Conservation (phyloP, 2,113 vertebrate genomes). For the Cryptotis parvus region DNA sequence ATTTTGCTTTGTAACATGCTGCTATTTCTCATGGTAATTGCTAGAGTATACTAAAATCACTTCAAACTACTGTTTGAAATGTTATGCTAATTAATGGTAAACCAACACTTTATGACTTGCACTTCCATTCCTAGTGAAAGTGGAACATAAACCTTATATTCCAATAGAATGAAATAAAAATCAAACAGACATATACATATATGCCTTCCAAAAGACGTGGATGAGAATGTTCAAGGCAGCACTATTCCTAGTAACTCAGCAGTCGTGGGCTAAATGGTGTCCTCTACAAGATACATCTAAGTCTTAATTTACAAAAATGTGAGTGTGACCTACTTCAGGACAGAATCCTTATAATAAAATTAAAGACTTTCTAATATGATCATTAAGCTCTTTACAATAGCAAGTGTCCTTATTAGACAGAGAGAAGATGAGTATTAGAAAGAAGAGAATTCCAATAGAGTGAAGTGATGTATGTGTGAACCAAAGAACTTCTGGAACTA, state of each 20-base stretch:
- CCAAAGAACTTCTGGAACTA: neutral
- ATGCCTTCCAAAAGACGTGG: neutral
- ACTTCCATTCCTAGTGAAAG: neutral
- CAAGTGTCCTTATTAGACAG: neutral
- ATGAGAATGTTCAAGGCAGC: neutral
- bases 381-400: neutral
- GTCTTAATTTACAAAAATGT: neutral
- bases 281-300: neutral
- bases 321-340: neutral
- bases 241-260: neutral
- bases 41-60: neutral
- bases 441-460: neutral
- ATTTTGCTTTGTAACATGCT: conserved; percentile 6
- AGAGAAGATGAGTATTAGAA: neutral
- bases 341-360: neutral
- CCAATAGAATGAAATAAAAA: neutral
- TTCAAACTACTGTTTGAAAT: neutral
- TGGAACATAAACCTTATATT: too few relatives aligned
- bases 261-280: neutral
- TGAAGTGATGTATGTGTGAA: neutral
- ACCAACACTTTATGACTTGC: neutral
- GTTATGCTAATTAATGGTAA: neutral
- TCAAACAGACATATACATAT: neutral
- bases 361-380: neutral
- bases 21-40: neutral